These are phyloP conservation scores for Chaunax sp. DNA, from an alignment of 2,797 vertebrate species.

Conservation along the genomic window DNA sequence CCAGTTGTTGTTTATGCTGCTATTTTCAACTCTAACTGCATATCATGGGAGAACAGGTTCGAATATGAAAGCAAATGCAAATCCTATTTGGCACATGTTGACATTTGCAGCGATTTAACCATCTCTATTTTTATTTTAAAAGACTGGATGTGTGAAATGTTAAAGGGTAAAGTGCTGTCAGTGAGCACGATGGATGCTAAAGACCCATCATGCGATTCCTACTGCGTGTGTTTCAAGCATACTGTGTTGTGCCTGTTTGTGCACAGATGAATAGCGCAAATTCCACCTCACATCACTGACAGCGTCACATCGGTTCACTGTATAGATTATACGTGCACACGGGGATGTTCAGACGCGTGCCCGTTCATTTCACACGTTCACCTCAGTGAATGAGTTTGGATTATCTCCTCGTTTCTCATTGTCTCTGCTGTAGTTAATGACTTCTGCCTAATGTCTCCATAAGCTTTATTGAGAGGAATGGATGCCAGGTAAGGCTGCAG, in stretches of 20 bases:
- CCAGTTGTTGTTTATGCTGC: constrained; percentile 40
- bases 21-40: constrained; percentile 44
- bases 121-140: constrained; percentile 55
- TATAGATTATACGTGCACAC: constrained; percentile 8
- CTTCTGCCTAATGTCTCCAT: constrained; percentile 77
- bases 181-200: neutral
- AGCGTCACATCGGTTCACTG: neutral
- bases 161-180: constrained; percentile 17
- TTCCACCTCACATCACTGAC: constrained; percentile 10
- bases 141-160: constrained; percentile 4
- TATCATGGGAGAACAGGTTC: constrained; percentile 43
- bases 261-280: neutral
- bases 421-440: constrained; percentile 72
- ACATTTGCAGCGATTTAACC: constrained; percentile 51
- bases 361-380: constrained; percentile 51
- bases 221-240: neutral
- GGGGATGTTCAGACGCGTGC: neutral
- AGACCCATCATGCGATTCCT: neutral
- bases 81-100: constrained; percentile 53
- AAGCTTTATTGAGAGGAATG: constrained; percentile 70
- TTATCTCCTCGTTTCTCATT: constrained; percentile 53
- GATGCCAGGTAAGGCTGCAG: constrained; percentile 70
- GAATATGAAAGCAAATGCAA: constrained; percentile 68
- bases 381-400: constrained; percentile 46
- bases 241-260: neutral